Evolutionary conservation across 2,888 invertebrate genomes (phyloP).

Genomic region (Pocota personata): DNA sequence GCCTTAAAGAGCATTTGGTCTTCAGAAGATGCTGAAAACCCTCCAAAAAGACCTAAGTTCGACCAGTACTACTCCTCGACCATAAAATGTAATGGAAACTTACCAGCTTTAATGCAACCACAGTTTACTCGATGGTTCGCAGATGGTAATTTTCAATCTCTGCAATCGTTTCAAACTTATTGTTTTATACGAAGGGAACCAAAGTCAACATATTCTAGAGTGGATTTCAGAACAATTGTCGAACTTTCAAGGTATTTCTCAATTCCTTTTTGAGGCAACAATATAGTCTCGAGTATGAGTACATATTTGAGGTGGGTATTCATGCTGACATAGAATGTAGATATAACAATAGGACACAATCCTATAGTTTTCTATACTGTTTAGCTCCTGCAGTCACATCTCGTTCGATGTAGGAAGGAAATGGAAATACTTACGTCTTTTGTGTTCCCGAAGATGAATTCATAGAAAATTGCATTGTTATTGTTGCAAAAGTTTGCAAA

Average conservation of each 20-base stretch:
- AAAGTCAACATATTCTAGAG: neutral
- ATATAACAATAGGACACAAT: conserved; percentile 2
- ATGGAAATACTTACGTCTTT: neutral
- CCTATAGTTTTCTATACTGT: neutral
- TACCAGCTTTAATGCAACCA: too few relatives aligned
- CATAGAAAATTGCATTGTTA: neutral
- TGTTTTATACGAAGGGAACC: neutral
- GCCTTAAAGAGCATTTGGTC: too few relatives aligned
- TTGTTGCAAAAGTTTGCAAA: conserved; percentile 7
- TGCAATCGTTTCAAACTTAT: neutral
- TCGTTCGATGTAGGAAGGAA: neutral
- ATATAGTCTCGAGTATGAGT: neutral
- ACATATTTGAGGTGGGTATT: neutral
- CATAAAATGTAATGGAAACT: too few relatives aligned
- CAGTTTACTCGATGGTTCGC: too few relatives aligned
- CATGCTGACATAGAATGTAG: conserved; percentile 2
- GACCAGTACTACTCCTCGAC: too few relatives aligned
- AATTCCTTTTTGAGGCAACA: conserved; percentile 2
- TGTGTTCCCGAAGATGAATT: neutral
- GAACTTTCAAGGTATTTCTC: neutral
- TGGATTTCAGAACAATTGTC: neutral
- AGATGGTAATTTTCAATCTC: too few relatives aligned
- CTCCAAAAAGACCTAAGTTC: too few relatives aligned
- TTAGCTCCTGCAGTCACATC: neutral
- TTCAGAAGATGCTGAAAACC: too few relatives aligned